These are phyloP conservation scores for Actinia tenebrosa DNA, from an alignment of 64 coral and sea anemone genomes.

Conservation along the genomic window DNA sequence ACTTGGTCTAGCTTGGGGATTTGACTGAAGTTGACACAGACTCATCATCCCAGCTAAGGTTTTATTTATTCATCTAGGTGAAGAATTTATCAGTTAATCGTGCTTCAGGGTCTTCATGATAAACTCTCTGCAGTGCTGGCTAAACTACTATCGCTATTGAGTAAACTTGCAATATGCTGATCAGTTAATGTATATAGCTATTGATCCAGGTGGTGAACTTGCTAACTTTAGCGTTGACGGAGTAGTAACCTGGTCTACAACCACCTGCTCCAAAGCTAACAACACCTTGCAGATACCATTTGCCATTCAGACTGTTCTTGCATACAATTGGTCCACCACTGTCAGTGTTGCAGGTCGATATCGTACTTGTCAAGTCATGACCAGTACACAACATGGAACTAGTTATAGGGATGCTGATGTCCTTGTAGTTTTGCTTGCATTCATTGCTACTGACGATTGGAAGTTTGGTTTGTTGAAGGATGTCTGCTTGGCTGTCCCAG, in stretches of 20 bases:
- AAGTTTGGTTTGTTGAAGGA: conserved; percentile 60
- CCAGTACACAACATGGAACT: conserved; percentile 58
- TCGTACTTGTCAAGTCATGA: conserved; percentile 26
- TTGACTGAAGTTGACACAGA: too few relatives aligned
- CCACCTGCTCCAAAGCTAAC: conserved; percentile 64
- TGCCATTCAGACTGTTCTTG: conserved; percentile 15
- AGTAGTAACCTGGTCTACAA: conserved; percentile 53
- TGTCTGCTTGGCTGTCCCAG: conserved; percentile 61
- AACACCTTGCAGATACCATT: conserved; percentile 70
- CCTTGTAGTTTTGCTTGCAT: conserved; percentile 42
- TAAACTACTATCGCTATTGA: too few relatives aligned
- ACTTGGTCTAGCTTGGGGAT: too few relatives aligned
- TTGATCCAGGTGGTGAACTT: conserved; percentile 51
- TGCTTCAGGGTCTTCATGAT: too few relatives aligned
- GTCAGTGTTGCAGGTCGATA: conserved; percentile 64
- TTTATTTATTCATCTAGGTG: too few relatives aligned
- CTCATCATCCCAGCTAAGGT: too few relatives aligned
- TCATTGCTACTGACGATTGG: conserved; percentile 48
- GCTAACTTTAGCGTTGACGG: conserved; percentile 54
- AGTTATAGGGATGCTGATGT: conserved; percentile 33
- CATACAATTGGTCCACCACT: conserved; percentile 76
- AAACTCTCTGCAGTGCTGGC: too few relatives aligned
- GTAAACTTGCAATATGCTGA: background rate
- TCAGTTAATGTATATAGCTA: conserved; percentile 15
- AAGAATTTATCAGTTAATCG: too few relatives aligned